phyloP scores from a whole-genome alignment of 2,888 invertebrate genomes.

The Celastrina argiolus region DNA sequence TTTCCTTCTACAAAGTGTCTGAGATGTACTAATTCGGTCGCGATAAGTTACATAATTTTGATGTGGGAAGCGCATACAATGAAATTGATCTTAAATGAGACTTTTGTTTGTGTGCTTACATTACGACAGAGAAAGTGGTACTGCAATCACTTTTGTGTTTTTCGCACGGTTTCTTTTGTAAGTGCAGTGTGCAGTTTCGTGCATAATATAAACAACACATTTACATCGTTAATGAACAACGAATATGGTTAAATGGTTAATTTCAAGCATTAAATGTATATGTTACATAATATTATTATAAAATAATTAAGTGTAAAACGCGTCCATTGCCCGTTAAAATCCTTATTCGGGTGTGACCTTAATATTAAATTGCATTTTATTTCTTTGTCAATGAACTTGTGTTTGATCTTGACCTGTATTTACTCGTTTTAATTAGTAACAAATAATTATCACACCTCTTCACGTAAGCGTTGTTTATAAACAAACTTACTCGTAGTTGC shows the following conservation, averaged over 20 bases:
- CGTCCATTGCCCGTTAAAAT: constrained; percentile 27
- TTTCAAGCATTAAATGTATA: not conserved
- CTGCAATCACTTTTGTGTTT: constrained; percentile 40
- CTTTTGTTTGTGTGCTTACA: constrained; percentile 30
- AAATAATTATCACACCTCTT: constrained; percentile 5
- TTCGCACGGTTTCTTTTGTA: constrained; percentile 54
- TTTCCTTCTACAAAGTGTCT: constrained; percentile 37
- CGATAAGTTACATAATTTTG: constrained; percentile 52
- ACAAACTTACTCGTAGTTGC: not conserved
- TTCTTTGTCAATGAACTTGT: constrained; percentile 24
- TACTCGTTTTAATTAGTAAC: constrained; percentile 19
- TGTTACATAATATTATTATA: not conserved
- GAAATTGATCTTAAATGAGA: constrained; percentile 30
- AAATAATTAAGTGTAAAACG: not conserved
- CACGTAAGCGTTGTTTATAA: not conserved
- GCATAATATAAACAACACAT: constrained; percentile 10
- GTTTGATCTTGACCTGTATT: constrained; percentile 26
- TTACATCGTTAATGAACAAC: not conserved
- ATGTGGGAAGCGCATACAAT: constrained; percentile 46
- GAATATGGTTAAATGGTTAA: not conserved
- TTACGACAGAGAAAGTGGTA: constrained; percentile 29
- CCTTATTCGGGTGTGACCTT: constrained; percentile 23
- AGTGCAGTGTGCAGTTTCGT: constrained; percentile 11
- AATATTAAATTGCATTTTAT: constrained; percentile 26
- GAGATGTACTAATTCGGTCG: constrained; percentile 32